Evolutionary conservation across 2,113 vertebrate genomes (phyloP).

Genomic region (Hippolais icterina): DNA sequence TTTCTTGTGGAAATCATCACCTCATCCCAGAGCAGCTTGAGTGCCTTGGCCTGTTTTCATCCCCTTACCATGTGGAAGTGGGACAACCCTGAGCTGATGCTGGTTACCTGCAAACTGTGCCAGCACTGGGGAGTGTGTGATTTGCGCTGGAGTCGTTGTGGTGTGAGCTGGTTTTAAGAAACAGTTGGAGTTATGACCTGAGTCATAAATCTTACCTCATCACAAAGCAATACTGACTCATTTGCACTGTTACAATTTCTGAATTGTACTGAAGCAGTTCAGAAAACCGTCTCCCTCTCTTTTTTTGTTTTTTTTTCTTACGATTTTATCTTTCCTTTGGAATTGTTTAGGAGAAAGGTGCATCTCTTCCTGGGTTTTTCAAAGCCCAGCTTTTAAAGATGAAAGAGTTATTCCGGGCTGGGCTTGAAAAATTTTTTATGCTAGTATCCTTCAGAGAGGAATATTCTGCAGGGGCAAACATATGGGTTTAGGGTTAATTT

Average conservation of each 20-base stretch:
- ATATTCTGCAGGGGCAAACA: not conserved
- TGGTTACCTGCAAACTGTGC: not conserved
- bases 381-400: not conserved
- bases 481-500: not conserved
- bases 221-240: not conserved
- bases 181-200: not conserved
- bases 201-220: not conserved
- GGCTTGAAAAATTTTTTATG: not conserved
- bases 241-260: not conserved
- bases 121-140: not conserved
- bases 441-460: not conserved
- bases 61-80: accelerated
- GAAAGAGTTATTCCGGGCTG: not conserved
- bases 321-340: not conserved
- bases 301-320: accelerated
- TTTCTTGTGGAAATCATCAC: not conserved
- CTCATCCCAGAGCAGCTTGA: not conserved
- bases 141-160: not conserved
- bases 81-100: not conserved
- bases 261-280: not conserved
- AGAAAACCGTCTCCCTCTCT: not conserved
- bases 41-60: not conserved
- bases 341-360: not conserved
- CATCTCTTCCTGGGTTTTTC: not conserved
- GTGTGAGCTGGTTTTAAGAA: not conserved